Evolutionary conservation across 2,113 vertebrate species (phyloP), one percentile per base, ranked within the genome.

Genomic region (Megaceryle torquata): DNA sequence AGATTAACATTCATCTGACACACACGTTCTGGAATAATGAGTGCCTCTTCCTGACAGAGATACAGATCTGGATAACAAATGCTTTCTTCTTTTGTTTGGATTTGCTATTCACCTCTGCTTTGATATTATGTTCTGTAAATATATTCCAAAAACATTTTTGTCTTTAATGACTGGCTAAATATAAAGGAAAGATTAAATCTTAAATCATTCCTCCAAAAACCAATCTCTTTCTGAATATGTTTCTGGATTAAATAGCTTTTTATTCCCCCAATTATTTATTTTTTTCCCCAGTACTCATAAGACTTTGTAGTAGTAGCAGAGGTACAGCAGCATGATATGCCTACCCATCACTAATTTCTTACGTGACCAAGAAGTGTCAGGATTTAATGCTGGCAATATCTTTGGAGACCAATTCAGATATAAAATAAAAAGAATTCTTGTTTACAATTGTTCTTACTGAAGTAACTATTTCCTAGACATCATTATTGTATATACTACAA

Each of bases 1-100:
- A 93, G 88, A 94, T 93, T 93, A 96, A 93, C 77, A 88, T 96
- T 96, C 88, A 75, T 33, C 90, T 92, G 72, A 74, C 71, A 63
- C 63, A 83, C 50, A 79, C 83, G 74, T 76, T 70, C 60, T 89
- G 92, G 56, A 95, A 92, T 83, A 93, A 91, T 84, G 94, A 93
- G 48, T 48, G 35, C 78, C 48, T 83, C 33, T 94, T 88, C 48
- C 71, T 86, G 57, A 71, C 44, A 61, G 57, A 95, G 88, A 81
- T 88, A 89, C 35, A 69, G 85, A 90, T 91, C 72, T 91, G 92
- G 89, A 94, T 88, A 93, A 44, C 64, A 94, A 94, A 95, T 0
- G 5, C 11, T 75, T 85, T 53, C 44, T 91, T 57, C 22, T 91
- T 83, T 83, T 85, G 51, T 93, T 69, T 91, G 44, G 46, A 92